These are phyloP conservation scores for Drosophila cyrtoloma DNA, from an alignment of 2,888 invertebrate genomes.

Conservation along the genomic window DNA sequence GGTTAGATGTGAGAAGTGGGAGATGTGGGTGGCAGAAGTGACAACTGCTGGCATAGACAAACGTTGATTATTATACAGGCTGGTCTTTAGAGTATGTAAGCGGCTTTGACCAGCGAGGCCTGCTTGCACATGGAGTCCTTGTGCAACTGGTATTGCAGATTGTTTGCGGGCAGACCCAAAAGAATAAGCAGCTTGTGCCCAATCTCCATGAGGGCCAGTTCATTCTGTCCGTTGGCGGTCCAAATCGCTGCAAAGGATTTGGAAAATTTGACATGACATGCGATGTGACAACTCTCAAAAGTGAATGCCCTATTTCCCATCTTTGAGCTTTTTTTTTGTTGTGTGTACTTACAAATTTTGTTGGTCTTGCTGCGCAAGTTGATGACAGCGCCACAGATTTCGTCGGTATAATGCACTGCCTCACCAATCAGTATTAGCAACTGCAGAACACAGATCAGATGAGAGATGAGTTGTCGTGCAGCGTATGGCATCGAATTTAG, in stretches of 20 bases:
- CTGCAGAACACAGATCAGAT: constrained; percentile 59
- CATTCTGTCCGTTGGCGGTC: constrained; percentile 93
- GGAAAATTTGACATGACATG: not conserved
- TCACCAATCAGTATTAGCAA: constrained; percentile 96
- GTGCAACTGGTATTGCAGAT: constrained; percentile 90
- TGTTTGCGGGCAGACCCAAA: constrained; percentile 88
- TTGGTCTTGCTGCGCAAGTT: constrained; percentile 96
- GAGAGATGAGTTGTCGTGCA: not conserved
- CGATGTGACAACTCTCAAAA: not conserved
- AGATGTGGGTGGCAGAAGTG: not conserved
- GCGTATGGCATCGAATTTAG: not conserved
- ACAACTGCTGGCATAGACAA: constrained; percentile 18
- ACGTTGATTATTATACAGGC: constrained; percentile 18
- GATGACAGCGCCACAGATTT: constrained; percentile 98
- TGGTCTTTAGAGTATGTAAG: constrained; percentile 70
- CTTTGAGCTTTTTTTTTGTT: not conserved
- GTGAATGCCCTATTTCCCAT: not conserved
- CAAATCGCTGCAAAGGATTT: constrained; percentile 88
- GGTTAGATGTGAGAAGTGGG: not conserved
- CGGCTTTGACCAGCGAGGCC: constrained; percentile 90
- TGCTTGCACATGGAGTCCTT: constrained; percentile 93
- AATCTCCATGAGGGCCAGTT: constrained; percentile 92
- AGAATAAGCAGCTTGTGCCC: constrained; percentile 94
- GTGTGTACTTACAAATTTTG: constrained; percentile 88
- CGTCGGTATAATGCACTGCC: constrained; percentile 95